phyloP scores from a whole-genome alignment of 2,888 invertebrate species.

The Oligia strigilis region DNA sequence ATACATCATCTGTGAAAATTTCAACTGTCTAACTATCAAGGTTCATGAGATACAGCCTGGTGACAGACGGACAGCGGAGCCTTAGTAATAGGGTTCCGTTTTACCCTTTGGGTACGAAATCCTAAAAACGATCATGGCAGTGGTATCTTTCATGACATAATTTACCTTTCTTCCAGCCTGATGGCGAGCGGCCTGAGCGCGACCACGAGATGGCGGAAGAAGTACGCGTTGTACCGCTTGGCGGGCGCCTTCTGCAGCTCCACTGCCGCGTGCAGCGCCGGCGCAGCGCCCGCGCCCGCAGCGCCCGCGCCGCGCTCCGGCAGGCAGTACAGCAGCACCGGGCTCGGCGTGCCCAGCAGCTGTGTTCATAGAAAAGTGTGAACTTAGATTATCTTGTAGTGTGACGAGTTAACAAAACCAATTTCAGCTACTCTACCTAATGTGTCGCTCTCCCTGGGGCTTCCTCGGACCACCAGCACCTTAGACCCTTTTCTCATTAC shows the following conservation, averaged over 20 bases:
- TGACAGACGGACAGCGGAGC: no score
- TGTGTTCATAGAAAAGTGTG: conserved; percentile 80
- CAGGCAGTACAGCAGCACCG: conserved; percentile 95
- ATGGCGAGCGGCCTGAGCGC: conserved; percentile 95
- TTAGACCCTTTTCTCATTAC: no score
- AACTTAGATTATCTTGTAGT: no score
- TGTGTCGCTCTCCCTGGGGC: no score
- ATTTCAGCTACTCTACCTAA: no score
- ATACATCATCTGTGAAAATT: no score
- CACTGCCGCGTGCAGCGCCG: conserved; percentile 95
- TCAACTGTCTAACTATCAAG: no score
- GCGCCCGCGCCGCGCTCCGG: conserved; percentile 82
- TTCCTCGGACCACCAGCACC: no score
- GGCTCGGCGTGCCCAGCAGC: conserved; percentile 95
- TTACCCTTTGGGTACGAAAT: no score
- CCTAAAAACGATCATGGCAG: not conserved
- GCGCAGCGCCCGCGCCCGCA: conserved; percentile 83
- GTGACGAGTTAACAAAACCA: no score
- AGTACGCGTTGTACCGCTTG: conserved; percentile 95
- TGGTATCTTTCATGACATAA: not conserved
- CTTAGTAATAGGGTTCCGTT: no score
- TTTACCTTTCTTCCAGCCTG: conserved; percentile 95
- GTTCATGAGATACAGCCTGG: no score
- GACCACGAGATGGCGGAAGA: conserved; percentile 96
- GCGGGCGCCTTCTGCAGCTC: conserved; percentile 93